Evolutionary conservation across 92 coral and sea anemone genomes (phyloP), one percentile per base, ranked within the genome.

Genomic region (Porites cylindrica): DNA sequence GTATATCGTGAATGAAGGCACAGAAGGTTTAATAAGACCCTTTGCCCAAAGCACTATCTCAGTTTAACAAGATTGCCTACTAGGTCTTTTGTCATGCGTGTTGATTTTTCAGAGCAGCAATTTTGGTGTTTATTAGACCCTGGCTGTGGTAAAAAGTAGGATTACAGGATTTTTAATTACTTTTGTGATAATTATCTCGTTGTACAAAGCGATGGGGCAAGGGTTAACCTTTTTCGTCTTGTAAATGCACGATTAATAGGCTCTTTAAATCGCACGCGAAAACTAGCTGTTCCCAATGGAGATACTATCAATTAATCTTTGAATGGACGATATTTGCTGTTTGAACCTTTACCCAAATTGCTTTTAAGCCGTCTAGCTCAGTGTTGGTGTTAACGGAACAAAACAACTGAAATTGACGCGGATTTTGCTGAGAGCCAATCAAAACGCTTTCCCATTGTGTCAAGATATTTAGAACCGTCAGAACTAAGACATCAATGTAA

Each of bases 121-220:
- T 32, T 38, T 29, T 62, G 61, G 19, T 51, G 80, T 21, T 26
- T 17, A 72, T 74, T 73, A 61, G 26, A 13, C 24, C 23, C 18
- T 43, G 43, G 51, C 24, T 59, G 23, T n/a, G 70, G 63, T 67
- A 59, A 67, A 80, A 80, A 68, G 70, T 29, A 18, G 78, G 52
- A 82, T 81, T 14, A 81, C n/a, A 14, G 20, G 23, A 82, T 82
- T 60, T 82, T 72, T 43, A 82, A 82, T 82, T 72, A 43, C 65
- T 21, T 64, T 10, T 18, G 14, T 61, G 80, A 60, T 63, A 83
- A 61, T 1, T n/a, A 60, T 56, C 21, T 16, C 7, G 24, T 14
- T 6, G n/a, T 5, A 16, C 56, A 72, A 72, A 72, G 51, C 77
- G 4, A 19, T 24, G 11, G 17, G 52, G 81, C 64, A 53, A 24